Percentiles rank a stretch among this genome's conserved stretches.
These are phyloP conservation scores for Torymus auratus DNA, from an alignment of 2,888 invertebrate species.

Conservation along the genomic window DNA sequence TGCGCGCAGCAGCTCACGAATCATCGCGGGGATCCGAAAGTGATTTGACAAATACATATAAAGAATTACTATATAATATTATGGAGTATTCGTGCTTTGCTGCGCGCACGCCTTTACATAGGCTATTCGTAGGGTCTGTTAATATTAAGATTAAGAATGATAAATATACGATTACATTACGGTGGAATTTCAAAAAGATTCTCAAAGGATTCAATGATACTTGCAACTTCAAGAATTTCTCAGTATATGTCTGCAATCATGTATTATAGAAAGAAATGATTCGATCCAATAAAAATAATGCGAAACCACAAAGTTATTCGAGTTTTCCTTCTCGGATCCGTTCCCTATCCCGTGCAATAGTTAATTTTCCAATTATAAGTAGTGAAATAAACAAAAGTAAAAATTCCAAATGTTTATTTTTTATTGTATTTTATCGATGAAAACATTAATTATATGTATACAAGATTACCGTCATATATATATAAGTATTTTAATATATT, in stretches of 20 bases:
- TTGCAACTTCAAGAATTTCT: conserved; percentile 72
- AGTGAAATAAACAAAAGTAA: conserved; percentile 36
- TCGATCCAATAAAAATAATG: conserved; percentile 72
- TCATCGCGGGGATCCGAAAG: neutral
- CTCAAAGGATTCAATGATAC: conserved; percentile 71
- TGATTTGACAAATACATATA: conserved; percentile 59
- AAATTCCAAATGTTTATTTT: conserved; percentile 58
- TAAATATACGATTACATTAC: conserved; percentile 63
- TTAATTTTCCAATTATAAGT: conserved; percentile 2
- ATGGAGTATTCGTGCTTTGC: conserved; percentile 58
- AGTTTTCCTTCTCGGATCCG: neutral
- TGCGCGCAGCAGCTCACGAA: conserved; percentile 53
- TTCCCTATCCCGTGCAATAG: neutral
- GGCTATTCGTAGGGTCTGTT: conserved; percentile 69
- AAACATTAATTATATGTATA: conserved; percentile 57
- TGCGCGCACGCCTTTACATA: conserved; percentile 64
- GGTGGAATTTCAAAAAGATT: conserved; percentile 71
- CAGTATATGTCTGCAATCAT: conserved; percentile 74
- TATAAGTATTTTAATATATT: conserved; percentile 35
- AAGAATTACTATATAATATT: conserved; percentile 51
- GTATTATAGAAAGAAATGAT: conserved; percentile 72
- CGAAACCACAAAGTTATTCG: conserved; percentile 59
- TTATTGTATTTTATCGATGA: conserved; percentile 55
- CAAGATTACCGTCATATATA: conserved; percentile 52
- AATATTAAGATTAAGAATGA: conserved; percentile 69